Evolutionary conservation across 2,797 vertebrate species (phyloP), one percentile per base, ranked within the genome.

Genomic region (Xenops minutus): DNA sequence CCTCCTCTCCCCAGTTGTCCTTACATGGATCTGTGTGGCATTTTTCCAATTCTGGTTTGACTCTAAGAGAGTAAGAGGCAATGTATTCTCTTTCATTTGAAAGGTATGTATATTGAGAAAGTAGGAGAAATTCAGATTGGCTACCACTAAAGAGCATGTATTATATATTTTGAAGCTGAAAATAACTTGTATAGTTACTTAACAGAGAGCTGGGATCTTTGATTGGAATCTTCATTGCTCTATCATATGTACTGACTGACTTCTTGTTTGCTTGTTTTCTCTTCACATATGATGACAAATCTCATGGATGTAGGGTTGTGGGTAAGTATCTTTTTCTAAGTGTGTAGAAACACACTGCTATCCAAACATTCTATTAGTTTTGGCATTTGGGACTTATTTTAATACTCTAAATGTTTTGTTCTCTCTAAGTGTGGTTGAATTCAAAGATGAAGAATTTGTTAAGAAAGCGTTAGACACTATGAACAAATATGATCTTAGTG

Each of bases 381-480:
- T 76, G 49, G 46, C 12, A 8, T 58, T 59, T 69, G 59, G 66
- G 71, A 72, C 83, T 94, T 90, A 64, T 75, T 96, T 97, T 97
- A 97, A 96, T 77, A 61, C 94, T 94, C 68, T 37, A 51, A 78
- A 71, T 96, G 29, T 90, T 88, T 96, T 97, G 81, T 92, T 95
- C 64, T 92, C 68, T 61, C 93, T 73, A 97, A 99, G 99, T 97
- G 99, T 99, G 97, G 99, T 99, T 95, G 99, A 99, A 98, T 99
- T 99, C 97, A 99, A 99, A 98, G 99, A 99, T 98, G 99, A 99
- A 97, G 99, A 99, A 97, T 99, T 99, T 98, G 99, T 99, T 93
- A 99, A 98, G 97, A 99, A 99, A 96, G 99, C 99, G 0, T 97
- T 99, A 85, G 99, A 99, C 87, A 98, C 99, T 64, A 99, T 99